Evolutionary conservation across 2,113 vertebrate species (phyloP).

Genomic region (Poeciliopsis turrubarensis): DNA sequence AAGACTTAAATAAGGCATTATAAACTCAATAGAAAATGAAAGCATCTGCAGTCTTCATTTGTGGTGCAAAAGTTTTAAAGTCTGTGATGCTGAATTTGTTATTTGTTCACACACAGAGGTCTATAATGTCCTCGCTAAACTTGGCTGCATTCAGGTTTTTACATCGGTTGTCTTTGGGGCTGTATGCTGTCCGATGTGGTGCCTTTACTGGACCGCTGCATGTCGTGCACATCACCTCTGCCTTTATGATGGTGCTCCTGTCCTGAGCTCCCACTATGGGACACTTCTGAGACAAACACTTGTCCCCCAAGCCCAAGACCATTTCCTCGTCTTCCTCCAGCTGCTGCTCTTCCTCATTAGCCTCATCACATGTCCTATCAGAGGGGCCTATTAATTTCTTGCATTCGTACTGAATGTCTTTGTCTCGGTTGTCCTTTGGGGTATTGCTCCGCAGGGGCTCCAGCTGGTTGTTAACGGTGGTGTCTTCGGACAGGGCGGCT

Average conservation of each 20-base stretch:
- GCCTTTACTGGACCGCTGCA: conserved; percentile 80
- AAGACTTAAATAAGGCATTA: conserved; percentile 70
- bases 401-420: conserved; percentile 86
- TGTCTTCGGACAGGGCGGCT: conserved; percentile 78
- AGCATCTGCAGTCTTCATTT: conserved; percentile 57
- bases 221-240: conserved; percentile 73
- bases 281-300: conserved; percentile 82
- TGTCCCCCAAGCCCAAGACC: conserved; percentile 74
- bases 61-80: conserved; percentile 63
- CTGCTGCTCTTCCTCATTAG: conserved; percentile 83
- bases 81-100: conserved; percentile 54
- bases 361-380: conserved; percentile 84
- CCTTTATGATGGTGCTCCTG: conserved; percentile 71
- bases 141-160: conserved; percentile 85
- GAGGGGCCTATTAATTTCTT: conserved; percentile 87
- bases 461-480: conserved; percentile 91
- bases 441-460: conserved; percentile 84
- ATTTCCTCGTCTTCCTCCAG: conserved; percentile 67
- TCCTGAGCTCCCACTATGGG: conserved; percentile 69
- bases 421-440: conserved; percentile 83
- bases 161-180: conserved; percentile 92
- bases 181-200: conserved; percentile 83
- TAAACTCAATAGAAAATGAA: conserved; percentile 46
- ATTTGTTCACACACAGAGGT: conserved; percentile 68
- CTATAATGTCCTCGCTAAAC: conserved; percentile 79